Evolutionary conservation across 2,888 invertebrate species (phyloP).

Genomic region (Dynastes grantii): DNA sequence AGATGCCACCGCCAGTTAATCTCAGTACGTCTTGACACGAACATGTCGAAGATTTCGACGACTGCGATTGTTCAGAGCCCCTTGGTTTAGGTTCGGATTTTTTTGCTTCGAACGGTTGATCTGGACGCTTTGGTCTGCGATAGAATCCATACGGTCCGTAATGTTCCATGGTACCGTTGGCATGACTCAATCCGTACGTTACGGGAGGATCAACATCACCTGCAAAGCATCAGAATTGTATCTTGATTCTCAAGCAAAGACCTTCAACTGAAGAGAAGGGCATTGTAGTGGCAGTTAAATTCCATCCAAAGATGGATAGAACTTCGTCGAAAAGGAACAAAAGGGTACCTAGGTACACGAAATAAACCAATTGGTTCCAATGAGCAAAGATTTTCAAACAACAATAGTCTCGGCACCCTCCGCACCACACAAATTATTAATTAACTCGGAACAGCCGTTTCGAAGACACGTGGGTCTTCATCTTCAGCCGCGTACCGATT

Average conservation of each 20-base stretch:
- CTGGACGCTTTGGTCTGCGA: conserved; percentile 52
- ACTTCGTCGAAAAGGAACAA: too few relatives aligned
- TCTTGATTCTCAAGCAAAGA: background rate
- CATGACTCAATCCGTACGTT: conserved; percentile 56
- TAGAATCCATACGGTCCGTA: conserved; percentile 58
- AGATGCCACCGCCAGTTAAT: conserved; percentile 42
- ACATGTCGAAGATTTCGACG: conserved; percentile 31
- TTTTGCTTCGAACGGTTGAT: conserved; percentile 53
- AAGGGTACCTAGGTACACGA: too few relatives aligned
- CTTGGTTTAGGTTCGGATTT: background rate
- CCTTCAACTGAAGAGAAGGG: too few relatives aligned
- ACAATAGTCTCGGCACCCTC: too few relatives aligned
- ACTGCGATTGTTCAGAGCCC: conserved; percentile 13
- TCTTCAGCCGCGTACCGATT: too few relatives aligned
- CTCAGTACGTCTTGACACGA: conserved; percentile 44
- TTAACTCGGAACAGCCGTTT: too few relatives aligned
- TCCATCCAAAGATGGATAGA: too few relatives aligned
- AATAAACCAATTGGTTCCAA: too few relatives aligned
- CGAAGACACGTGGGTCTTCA: too few relatives aligned
- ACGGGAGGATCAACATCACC: conserved; percentile 46
- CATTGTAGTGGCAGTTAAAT: too few relatives aligned
- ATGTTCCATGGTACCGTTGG: conserved; percentile 55
- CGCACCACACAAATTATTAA: too few relatives aligned
- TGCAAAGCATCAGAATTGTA: background rate
- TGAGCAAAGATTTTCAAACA: too few relatives aligned